These are phyloP conservation scores for Kryptolebias marmoratus DNA, from an alignment of 2,113 vertebrate genomes.

Conservation along the genomic window DNA sequence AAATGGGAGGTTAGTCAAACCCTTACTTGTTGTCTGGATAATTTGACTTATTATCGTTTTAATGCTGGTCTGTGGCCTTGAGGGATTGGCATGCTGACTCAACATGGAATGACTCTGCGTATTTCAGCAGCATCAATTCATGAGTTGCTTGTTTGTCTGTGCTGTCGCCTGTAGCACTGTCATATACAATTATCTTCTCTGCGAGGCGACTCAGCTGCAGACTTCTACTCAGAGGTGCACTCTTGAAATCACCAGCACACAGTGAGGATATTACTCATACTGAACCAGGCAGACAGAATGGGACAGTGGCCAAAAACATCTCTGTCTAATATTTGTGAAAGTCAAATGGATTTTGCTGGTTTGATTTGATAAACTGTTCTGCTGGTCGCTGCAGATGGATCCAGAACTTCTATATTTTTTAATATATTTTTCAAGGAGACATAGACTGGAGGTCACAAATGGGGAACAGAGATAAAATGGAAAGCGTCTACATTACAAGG, in stretches of 20 bases:
- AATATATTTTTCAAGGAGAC: background rate
- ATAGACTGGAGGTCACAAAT: conserved; percentile 28
- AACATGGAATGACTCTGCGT: conserved; percentile 68
- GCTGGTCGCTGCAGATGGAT: conserved; percentile 12
- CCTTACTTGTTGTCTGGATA: conserved; percentile 24
- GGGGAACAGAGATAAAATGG: conserved; percentile 25
- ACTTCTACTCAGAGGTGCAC: conserved; percentile 51
- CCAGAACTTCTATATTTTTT: conserved; percentile 9
- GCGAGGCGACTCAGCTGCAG: conserved; percentile 62
- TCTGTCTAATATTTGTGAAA: conserved; percentile 12
- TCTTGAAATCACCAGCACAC: conserved; percentile 58
- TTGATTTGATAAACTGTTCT: background rate
- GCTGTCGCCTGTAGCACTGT: conserved; percentile 56
- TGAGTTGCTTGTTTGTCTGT: conserved; percentile 54
- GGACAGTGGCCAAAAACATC: conserved; percentile 55
- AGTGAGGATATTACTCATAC: conserved; percentile 54
- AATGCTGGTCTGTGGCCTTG: conserved; percentile 33
- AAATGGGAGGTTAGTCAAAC: background rate
- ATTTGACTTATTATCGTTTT: conserved; percentile 56
- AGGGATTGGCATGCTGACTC: conserved; percentile 62
- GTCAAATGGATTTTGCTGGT: conserved; percentile 15
- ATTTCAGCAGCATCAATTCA: conserved; percentile 67
- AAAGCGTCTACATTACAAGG: conserved; percentile 29
- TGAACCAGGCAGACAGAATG: conserved; percentile 54
- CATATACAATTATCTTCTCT: conserved; percentile 67